phyloP scores from a whole-genome alignment of 2,797 vertebrate species.

The Anguilla megastoma region DNA sequence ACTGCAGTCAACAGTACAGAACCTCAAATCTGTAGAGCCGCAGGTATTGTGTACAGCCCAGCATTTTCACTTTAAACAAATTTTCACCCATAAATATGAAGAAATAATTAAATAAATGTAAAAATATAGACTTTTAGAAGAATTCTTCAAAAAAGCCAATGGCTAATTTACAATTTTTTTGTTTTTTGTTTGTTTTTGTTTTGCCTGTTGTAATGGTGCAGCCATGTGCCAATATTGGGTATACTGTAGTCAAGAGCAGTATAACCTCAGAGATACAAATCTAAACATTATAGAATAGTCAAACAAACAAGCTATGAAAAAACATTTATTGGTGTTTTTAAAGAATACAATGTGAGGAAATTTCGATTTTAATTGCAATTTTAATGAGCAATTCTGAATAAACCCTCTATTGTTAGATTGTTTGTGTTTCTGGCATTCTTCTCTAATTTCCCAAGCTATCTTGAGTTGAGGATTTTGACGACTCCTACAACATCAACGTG shows the following conservation, averaged over 20 bases:
- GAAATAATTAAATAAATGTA: not conserved
- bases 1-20: not conserved
- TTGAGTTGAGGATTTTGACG: too few species aligned
- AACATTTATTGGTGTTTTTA: too few species aligned
- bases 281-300: not conserved
- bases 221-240: not conserved
- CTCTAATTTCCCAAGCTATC: too few species aligned
- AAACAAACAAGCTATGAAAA: not conserved
- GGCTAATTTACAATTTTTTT: too few species aligned
- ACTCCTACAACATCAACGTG: too few species aligned
- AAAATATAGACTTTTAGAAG: not conserved
- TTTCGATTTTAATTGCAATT: too few species aligned
- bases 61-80: constrained; percentile 8
- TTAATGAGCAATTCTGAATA: too few species aligned
- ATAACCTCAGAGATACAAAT: not conserved
- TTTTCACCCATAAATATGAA: not conserved
- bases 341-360: too few species aligned
- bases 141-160: not conserved
- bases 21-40: not conserved
- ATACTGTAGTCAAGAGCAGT: not conserved
- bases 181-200: too few species aligned
- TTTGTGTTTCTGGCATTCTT: too few species aligned
- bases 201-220: too few species aligned
- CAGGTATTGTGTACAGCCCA: not conserved
- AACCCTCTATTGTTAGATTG: too few species aligned